These are phyloP conservation scores for Polymixis flavicincta DNA, from an alignment of 2,888 invertebrate species.

Conservation along the genomic window DNA sequence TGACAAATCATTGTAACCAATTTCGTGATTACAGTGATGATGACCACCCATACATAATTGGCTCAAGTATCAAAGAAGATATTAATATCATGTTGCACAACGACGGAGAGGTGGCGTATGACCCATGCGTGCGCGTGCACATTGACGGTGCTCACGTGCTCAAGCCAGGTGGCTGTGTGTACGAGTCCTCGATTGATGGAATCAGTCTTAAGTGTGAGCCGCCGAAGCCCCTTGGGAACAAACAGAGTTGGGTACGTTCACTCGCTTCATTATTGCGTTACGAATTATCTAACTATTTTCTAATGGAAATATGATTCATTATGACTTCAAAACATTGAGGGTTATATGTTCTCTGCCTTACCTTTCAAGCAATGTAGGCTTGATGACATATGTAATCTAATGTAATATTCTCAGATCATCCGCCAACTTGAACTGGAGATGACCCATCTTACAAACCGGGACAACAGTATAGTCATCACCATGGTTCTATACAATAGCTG, in stretches of 20 bases:
- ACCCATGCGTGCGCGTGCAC: constrained; percentile 69
- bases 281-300: too few relatives aligned
- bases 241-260: constrained; percentile 20
- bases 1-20: neutral
- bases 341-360: too few relatives aligned
- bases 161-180: constrained; percentile 18
- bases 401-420: constrained; percentile 52
- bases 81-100: constrained; percentile 69
- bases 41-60: constrained; percentile 68
- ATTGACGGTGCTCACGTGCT: constrained; percentile 62
- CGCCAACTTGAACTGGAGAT: constrained; percentile 65
- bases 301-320: too few relatives aligned
- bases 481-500: constrained; percentile 62
- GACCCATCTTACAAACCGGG: constrained; percentile 63
- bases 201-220: constrained; percentile 38
- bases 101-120: constrained; percentile 77
- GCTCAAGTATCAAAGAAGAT: constrained; percentile 68
- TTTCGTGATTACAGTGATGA: constrained; percentile 14
- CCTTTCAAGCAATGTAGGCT: too few relatives aligned
- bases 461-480: constrained; percentile 36
- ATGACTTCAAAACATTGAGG: neutral
- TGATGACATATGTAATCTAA: neutral
- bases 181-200: neutral
- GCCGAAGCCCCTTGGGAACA: constrained; percentile 8
- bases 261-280: too few relatives aligned